Evolutionary conservation across 2,113 vertebrate genomes (phyloP).

Genomic region (Pseudorhombus dupliciocellatus): DNA sequence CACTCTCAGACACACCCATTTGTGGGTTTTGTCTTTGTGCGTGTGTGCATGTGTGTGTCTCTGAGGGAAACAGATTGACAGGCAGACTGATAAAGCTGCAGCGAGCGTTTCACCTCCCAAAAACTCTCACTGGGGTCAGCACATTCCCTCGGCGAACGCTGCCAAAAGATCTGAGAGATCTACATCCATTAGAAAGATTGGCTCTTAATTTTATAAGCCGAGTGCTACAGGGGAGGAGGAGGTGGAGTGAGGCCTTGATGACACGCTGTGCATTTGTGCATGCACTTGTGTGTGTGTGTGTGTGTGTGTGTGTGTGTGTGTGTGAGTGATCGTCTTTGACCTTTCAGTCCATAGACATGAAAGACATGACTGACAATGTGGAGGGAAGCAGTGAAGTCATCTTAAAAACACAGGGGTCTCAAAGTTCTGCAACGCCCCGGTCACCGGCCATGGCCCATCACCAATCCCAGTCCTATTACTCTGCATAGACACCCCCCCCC

Average conservation of each 20-base stretch:
- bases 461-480: constrained; percentile 5
- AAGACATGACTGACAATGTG: constrained; percentile 58
- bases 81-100: constrained; percentile 25
- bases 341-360: constrained; percentile 76
- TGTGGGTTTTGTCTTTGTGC: constrained; percentile 1
- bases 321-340: constrained; percentile 32
- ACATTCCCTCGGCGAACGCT: constrained; percentile 47
- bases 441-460: constrained; percentile 9
- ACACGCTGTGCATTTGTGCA: constrained; percentile 29
- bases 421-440: constrained; percentile 12
- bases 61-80: not conserved
- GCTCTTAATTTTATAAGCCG: constrained; percentile 66
- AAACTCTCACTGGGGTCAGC: constrained; percentile 55
- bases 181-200: constrained; percentile 69
- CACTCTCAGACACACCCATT: constrained; percentile 48
- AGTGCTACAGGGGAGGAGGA: constrained; percentile 19
- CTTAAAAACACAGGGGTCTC: constrained; percentile 29
- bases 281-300: not conserved
- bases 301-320: not conserved
- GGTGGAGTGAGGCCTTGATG: constrained; percentile 33
- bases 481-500: constrained; percentile 14
- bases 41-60: not conserved
- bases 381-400: constrained; percentile 44
- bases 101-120: constrained; percentile 36
- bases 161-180: constrained; percentile 59